Conservation (phyloP, 2,888 invertebrate species). For the Hesperia comma region DNA sequence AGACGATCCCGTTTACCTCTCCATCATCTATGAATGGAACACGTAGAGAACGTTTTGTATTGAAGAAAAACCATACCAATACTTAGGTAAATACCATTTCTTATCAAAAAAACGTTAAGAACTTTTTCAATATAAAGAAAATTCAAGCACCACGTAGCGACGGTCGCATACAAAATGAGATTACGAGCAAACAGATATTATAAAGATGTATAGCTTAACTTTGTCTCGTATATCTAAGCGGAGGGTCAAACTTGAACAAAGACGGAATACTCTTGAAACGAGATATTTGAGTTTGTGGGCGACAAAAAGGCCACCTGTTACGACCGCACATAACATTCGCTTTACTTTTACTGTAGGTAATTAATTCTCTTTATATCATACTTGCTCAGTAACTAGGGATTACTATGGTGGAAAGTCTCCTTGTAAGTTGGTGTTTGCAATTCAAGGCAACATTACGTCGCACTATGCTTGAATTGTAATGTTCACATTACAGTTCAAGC, state of each 20-base stretch:
- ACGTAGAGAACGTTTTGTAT: not conserved
- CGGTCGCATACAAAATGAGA: slow-evolving; percentile 5
- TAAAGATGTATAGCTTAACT: not conserved
- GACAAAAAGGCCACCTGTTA: slow-evolving; percentile 13
- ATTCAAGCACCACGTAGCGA: not conserved
- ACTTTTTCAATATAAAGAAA: slow-evolving; percentile 1
- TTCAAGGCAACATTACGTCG: no score
- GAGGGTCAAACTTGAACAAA: slow-evolving; percentile 1
- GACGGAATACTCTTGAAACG: slow-evolving; percentile 6
- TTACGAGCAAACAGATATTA: not conserved
- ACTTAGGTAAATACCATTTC: not conserved
- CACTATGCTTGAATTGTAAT: no score
- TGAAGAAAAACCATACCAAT: not conserved
- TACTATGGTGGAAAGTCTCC: no score
- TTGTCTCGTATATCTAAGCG: not conserved
- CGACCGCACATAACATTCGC: not conserved
- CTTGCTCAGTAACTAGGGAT: no score
- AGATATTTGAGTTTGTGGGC: slow-evolving; percentile 12
- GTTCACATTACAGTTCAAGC: no score
- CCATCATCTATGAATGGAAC: not conserved
- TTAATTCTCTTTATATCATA: not conserved
- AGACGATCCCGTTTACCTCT: not conserved
- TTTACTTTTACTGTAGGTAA: not conserved
- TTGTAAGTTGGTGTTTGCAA: no score
- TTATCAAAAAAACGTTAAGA: not conserved